These are phyloP conservation scores for Nanorana parkeri DNA, from an alignment of 2,113 vertebrate species.

Conservation along the genomic window DNA sequence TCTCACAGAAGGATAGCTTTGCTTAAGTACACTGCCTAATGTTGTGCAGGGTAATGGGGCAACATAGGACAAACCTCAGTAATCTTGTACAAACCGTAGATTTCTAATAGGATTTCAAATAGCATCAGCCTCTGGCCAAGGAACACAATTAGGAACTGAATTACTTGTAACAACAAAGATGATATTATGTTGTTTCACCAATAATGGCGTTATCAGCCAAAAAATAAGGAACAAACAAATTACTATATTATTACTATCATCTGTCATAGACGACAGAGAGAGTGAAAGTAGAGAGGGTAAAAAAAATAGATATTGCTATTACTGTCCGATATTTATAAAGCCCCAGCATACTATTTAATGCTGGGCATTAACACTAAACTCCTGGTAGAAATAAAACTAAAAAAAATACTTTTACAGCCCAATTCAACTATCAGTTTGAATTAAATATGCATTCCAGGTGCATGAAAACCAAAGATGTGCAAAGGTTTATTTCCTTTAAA, in stretches of 20 bases:
- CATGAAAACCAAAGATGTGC: no score
- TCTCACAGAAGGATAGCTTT: conserved; percentile 42
- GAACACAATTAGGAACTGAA: conserved; percentile 17
- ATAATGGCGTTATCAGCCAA: neutral
- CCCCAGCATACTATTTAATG: no score
- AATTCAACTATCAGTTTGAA: no score
- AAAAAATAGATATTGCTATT: no score
- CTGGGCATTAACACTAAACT: no score
- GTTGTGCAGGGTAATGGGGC: conserved; percentile 44
- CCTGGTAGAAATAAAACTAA: no score
- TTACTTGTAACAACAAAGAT: neutral
- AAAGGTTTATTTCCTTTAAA: no score
- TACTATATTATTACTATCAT: neutral
- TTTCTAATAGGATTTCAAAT: conserved; percentile 36
- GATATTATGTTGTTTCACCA: neutral
- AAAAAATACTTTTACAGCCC: no score
- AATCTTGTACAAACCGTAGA: neutral
- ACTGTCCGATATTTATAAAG: no score
- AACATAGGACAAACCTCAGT: conserved; percentile 15
- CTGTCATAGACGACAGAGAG: no score
- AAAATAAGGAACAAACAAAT: neutral
- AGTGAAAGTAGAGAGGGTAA: no score
- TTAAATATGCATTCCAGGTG: no score
- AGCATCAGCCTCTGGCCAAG: conserved; percentile 17
- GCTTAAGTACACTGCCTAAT: conserved; percentile 22